A percentile compares a stretch with the other conserved stretches of the same genome.
These are phyloP conservation scores for Apis laboriosa DNA, from an alignment of 1,140 invertebrate species.

Conservation along the genomic window DNA sequence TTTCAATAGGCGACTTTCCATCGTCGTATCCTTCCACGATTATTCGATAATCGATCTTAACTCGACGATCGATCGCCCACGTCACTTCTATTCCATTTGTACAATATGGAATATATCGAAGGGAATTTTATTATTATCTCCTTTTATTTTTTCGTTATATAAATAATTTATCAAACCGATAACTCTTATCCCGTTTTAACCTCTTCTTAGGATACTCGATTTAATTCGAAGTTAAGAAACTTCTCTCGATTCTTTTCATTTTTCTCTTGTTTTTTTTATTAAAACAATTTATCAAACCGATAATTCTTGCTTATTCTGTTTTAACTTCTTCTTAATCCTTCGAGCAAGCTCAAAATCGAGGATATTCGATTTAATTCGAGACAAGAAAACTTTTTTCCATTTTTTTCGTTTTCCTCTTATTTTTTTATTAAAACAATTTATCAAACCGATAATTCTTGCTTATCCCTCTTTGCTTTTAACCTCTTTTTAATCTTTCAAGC, in stretches of 20 bases:
- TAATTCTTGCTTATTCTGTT: no score
- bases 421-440: background rate
- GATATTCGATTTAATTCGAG: no score
- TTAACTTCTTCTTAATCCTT: no score
- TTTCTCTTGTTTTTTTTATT: no score
- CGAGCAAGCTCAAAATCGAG: no score
- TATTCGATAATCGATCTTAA: background rate
- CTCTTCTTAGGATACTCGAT: no score
- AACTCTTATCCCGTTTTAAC: no score
- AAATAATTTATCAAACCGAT: no score
- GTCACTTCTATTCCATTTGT: background rate
- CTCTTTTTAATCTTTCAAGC: background rate
- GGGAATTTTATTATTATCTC: background rate
- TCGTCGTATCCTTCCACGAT: background rate
- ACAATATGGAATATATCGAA: background rate
- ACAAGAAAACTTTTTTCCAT: fast-evolving
- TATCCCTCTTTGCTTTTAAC: background rate
- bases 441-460: no score
- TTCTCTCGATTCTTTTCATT: background rate
- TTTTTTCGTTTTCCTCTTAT: background rate
- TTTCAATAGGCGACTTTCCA: conserved; percentile 6
- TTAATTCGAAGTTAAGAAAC: no score
- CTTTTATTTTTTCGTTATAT: background rate
- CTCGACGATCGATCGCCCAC: background rate
- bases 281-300: no score